Base-by-base conservation (phyloP, 2,113 vertebrate species). In the Delphinapterus leucas region DNA sequence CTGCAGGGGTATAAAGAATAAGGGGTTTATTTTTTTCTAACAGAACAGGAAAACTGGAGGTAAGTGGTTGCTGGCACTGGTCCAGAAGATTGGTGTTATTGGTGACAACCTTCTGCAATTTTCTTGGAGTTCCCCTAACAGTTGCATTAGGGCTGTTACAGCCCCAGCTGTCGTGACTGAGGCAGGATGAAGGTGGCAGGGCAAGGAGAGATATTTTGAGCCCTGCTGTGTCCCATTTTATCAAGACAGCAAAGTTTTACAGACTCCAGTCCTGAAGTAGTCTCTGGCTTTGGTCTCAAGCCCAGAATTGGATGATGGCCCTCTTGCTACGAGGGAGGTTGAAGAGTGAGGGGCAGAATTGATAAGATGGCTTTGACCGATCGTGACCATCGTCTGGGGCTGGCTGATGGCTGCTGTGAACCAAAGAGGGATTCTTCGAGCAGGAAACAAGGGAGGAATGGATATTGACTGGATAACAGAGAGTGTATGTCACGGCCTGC, bases 301-400 rank as follows among this genome's bases (percentile, higher is more conserved):
- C 33, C 25, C 25, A 26, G 87, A 77, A 41, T 7, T 41, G 25
- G 44, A 74, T 25, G 20, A 28, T 1, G 5, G 3, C 13, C 2
- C 23, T 1, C 5, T 38, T 49, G 47, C 83, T 41, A 5, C 38
- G 0, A 1, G 26, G 80, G 21, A 60, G 44, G 26, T 38, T 33
- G 21, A 47, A 28, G 28, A 28, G 44, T 23, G 58, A 63, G 71
- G 25, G 70, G 20, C 25, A 26, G 36, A 36, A 9, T 8, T 1
- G 23, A 6, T 23, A 3, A 53, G 14, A 15, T 33, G 55, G 41
- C 33, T 55, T 31, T 10, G 63, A 47, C 20, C 82, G 13, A 2
- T 33, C 13, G 0, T 1, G 11, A 20, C 6, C 5, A 1, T n/a
- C 26, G 3, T 25, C 8, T 7, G 9, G 55, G 68, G 18, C 36